Base-by-base conservation (phyloP, 1,140 invertebrate species). In the Hyles vespertilio region DNA sequence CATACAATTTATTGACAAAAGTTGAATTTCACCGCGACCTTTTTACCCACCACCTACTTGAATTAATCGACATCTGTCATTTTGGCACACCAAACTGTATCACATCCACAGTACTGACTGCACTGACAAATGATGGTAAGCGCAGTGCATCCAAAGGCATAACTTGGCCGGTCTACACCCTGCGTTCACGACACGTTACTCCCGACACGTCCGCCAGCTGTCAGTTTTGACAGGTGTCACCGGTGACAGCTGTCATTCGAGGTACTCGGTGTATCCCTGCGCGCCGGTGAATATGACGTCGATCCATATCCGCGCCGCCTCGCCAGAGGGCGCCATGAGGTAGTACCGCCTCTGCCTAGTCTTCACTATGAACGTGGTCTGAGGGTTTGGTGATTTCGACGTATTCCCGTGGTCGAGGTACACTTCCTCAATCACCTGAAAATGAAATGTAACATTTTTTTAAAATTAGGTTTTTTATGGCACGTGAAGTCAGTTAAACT, bases 251-350 rank as follows among this genome's bases (percentile, higher is more conserved):
- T 48, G 45, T 84, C 75, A 88, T 51, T 89, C 82, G 51, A 89
- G 63, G 65, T 90, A 90, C 51, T 89, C 87, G 2, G 84, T 89
- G 57, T 89, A 89, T 1, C 87, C 89, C 59, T 90, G 89, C 0
- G 89, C 89, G 0, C 89, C 89, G 5, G 89, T 89, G 69, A 89
- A 90, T 8, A 98, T 94, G 8, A 99, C 97, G 89, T 99, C 98
- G 32, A 99, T 96, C 98, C 98, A 99, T 65, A 99, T 97, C 58
- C 97, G 90, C 91, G 98, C 98, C 0, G 97, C 95, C 85, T 98
- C 97, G 11, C 97, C 93, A 5, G 95, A 96, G 0, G 97, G 96
- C 3, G 98, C 97, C 92, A 98, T 96, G 32, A 99, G 87, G 80
- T 97, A 96, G 81, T 97, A 99, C 46, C 94, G 92, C 51, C 97